Base-by-base conservation (phyloP, 2,113 vertebrate species). In the Oenanthe oenanthe region DNA sequence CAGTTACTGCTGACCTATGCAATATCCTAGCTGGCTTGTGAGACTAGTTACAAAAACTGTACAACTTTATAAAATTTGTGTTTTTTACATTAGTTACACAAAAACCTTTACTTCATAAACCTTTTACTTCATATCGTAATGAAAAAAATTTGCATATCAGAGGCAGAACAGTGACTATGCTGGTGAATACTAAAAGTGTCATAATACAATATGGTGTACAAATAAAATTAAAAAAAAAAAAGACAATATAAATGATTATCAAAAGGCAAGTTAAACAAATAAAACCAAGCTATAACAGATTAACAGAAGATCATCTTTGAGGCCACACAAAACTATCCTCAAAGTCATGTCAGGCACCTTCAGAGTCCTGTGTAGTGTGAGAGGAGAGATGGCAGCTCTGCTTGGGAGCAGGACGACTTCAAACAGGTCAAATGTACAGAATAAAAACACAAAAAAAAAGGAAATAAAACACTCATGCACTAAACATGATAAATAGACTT, bases 31-130 rank as follows among this genome's bases (percentile, higher is more conserved):
- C 91, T 97, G 96, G 97, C 86, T 97, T 97, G 97, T 98, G 98
- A 97, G 86, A 91, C 93, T 96, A 97, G 92, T 96, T 96, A 92
- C 96, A 97, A 98, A 98, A 98, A 98, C 99, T 99, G 99, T 99
- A 99, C 99, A 99, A 98, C 98, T 98, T 98, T 99, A 99, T 99
- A 99, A 99, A 99, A 99, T 97, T 98, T 98, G 98, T 98, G 98
- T 5, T 99, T 99, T 96, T 98, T 99, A 99, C 99, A 99, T 99
- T 99, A 99, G 99, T 99, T 99, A 99, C 99, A 99, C 98, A 98
- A 99, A 89, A 98, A 98, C 95, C 97, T 98, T 98, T 98, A 99
- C 99, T 99, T 99, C 98, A 99, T 99, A 98, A 97, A 98, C 98
- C 98, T 98, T 89, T 99, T 98, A 99, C 99, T 99, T 99, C 99